Percentiles rank a stretch among this genome's conserved stretches.
These are phyloP conservation scores for Clarias batrachus DNA, from an alignment of 2,113 vertebrate species.

Conservation along the genomic window DNA sequence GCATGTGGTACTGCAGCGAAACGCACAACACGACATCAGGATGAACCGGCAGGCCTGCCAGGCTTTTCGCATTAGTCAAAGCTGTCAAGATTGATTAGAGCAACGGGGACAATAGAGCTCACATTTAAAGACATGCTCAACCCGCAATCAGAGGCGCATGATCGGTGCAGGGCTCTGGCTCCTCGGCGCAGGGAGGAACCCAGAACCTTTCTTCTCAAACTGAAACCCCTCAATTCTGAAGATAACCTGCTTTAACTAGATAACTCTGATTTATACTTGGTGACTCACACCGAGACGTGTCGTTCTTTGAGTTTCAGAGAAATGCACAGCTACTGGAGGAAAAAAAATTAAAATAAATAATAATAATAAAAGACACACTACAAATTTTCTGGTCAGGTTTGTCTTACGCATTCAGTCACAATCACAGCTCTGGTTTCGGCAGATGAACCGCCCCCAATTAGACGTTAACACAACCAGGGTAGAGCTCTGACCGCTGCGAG, in stretches of 20 bases:
- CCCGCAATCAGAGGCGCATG: conserved; percentile 66
- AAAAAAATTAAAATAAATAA: conserved; percentile 46
- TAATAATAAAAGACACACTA: background rate
- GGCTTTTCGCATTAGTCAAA: conserved; percentile 64
- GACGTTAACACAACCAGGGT: background rate
- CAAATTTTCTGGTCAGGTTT: conserved; percentile 65
- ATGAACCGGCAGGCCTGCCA: conserved; percentile 58
- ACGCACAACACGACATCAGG: background rate
- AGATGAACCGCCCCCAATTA: background rate
- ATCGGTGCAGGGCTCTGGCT: background rate
- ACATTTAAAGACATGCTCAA: conserved; percentile 63
- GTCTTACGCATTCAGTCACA: background rate
- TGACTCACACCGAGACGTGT: conserved; percentile 30
- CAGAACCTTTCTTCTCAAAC: background rate
- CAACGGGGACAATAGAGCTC: conserved; percentile 67
- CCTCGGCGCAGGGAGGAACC: background rate
- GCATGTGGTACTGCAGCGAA: conserved; percentile 33
- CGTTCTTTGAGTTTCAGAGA: conserved; percentile 39
- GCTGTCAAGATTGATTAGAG: conserved; percentile 74
- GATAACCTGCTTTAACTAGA: no score
- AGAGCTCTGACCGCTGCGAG: background rate
- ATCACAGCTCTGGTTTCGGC: background rate
- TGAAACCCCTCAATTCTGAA: background rate
- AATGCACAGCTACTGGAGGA: conserved; percentile 39
- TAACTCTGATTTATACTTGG: conserved; percentile 1